Conservation (phyloP, 2,113 vertebrate species). For the Clarias magur region DNA sequence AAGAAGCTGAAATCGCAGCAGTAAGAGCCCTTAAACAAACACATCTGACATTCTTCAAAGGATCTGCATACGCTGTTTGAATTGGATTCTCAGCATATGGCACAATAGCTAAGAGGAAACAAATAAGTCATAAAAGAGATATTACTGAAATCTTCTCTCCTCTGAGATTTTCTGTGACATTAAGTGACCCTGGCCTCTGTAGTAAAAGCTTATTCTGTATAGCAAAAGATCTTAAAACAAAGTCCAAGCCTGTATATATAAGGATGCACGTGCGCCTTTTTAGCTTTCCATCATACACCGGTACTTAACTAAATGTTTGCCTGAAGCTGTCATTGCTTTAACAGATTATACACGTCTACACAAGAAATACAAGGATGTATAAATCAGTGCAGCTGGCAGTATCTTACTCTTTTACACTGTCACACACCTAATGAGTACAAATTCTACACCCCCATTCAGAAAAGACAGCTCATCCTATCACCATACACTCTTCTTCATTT, state of each 20-base stretch:
- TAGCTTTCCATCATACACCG: not conserved
- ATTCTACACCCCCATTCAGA: constrained; percentile 11
- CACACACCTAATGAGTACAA: constrained; percentile 12
- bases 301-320: constrained; percentile 26
- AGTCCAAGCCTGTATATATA: not conserved
- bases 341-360: constrained; percentile 21
- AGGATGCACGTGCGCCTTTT: not conserved
- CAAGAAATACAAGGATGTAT: constrained; percentile 21
- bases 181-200: not conserved
- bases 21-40: constrained; percentile 35
- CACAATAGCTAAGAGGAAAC: not conserved
- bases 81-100: not conserved
- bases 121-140: not conserved
- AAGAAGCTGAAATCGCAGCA: constrained; percentile 26
- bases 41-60: constrained; percentile 28
- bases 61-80: not conserved
- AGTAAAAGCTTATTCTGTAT: not conserved
- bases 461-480: constrained; percentile 12
- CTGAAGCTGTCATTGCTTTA: constrained; percentile 26
- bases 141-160: not conserved
- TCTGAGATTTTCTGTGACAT: not conserved
- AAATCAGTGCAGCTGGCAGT: constrained; percentile 16
- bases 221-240: not conserved
- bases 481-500: not conserved
- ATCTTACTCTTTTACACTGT: not conserved